These are phyloP conservation scores for Magallana angulata DNA, from an alignment of 1,140 invertebrate genomes.

Conservation along the genomic window DNA sequence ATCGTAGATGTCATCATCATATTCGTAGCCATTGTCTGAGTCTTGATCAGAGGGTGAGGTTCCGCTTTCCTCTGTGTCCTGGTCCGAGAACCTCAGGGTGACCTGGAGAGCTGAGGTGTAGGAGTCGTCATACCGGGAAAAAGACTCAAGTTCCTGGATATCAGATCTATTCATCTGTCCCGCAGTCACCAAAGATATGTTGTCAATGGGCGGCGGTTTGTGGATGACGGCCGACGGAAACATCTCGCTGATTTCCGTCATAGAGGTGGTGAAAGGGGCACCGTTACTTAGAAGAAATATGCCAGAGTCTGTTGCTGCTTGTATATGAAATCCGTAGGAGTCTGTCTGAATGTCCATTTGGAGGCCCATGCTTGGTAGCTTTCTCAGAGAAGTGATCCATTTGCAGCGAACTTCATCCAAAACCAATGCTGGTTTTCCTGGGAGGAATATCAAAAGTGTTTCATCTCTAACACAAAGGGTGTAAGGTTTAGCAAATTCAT, in stretches of 20 bases:
- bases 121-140: slow-evolving; percentile 73
- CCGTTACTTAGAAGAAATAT: slow-evolving; percentile 75
- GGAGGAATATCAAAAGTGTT: slow-evolving; percentile 73
- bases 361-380: slow-evolving; percentile 62
- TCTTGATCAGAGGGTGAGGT: slow-evolving; percentile 71
- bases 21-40: slow-evolving; percentile 76
- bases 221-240: slow-evolving; percentile 70
- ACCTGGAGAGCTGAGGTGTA: slow-evolving; percentile 74
- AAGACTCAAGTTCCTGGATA: slow-evolving; percentile 62
- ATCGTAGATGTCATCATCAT: slow-evolving; percentile 78
- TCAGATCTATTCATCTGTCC: slow-evolving; percentile 65
- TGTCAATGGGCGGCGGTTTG: slow-evolving; percentile 76
- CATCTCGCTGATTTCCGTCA: slow-evolving; percentile 72
- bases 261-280: slow-evolving; percentile 73
- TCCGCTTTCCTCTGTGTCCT: slow-evolving; percentile 74
- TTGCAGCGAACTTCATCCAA: slow-evolving; percentile 74
- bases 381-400: slow-evolving; percentile 73
- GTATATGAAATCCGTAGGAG: slow-evolving; percentile 72
- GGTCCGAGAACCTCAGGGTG: slow-evolving; percentile 70
- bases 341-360: slow-evolving; percentile 62
- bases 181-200: slow-evolving; percentile 73
- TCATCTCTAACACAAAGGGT: slow-evolving; percentile 73
- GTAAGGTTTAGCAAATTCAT: slow-evolving; percentile 74
- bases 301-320: slow-evolving; percentile 68
- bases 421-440: slow-evolving; percentile 74